These are phyloP conservation scores for Cheilosia vernalis DNA, from an alignment of 2,888 invertebrate genomes.

Conservation along the genomic window DNA sequence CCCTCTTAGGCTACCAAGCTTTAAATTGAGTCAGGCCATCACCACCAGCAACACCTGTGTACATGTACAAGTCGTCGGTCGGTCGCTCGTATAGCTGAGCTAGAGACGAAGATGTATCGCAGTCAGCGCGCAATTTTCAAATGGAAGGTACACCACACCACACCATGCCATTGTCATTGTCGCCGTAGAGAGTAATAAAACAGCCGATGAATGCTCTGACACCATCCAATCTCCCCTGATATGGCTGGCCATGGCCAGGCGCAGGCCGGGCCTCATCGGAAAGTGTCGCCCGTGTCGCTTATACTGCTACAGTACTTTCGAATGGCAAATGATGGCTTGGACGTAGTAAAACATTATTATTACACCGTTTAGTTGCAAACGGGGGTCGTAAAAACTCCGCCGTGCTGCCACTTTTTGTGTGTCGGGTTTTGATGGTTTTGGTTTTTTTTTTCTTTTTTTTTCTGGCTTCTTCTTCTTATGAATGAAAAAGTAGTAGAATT, in stretches of 20 bases:
- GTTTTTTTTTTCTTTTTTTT: conserved; percentile 26
- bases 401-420: conserved; percentile 70
- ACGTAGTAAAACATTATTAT: conserved; percentile 75
- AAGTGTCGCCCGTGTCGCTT: conserved; percentile 64
- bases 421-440: conserved; percentile 44
- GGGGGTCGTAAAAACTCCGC: conserved; percentile 73
- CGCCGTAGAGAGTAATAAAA: conserved; percentile 50
- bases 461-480: conserved; percentile 54
- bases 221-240: conserved; percentile 2
- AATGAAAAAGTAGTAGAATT: conserved; percentile 75
- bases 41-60: conserved; percentile 14
- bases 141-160: conserved; percentile 33
- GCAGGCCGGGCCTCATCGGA: conserved; percentile 19
- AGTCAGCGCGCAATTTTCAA: conserved; percentile 54
- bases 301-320: conserved; percentile 23
- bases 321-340: conserved; percentile 64
- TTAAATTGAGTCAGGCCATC: conserved; percentile 40
- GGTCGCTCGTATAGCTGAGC: not conserved
- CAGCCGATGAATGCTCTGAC: conserved; percentile 45
- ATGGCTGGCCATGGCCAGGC: not conserved
- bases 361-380: conserved; percentile 75
- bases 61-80: not conserved
- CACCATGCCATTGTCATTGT: conserved; percentile 30
- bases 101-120: conserved; percentile 43
- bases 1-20: conserved; percentile 18